Evolutionary conservation across 2,113 vertebrate genomes (phyloP), one percentile per base, ranked within the genome.

Genomic region (Phylloscopus trochilus): DNA sequence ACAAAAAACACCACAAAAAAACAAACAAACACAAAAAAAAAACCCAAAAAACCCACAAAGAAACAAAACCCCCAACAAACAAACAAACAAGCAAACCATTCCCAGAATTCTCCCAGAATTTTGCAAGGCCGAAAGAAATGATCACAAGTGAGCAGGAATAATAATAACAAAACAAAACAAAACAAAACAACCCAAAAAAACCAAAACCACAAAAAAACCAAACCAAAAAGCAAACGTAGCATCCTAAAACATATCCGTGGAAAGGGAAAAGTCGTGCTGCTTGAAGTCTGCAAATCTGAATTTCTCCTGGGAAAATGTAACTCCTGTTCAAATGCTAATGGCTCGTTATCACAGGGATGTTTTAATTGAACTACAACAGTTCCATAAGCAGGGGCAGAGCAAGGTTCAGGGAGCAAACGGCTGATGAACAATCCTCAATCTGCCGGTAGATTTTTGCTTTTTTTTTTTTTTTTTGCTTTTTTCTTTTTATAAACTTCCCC

Each of bases 301-400:
- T 67, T 95, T 64, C 94, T 92, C 72, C 6, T 72, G 88, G 87
- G 95, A 81, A 91, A 90, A 74, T 17, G 7, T 17, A 49, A 41
- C 82, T 94, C 79, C 67, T 70, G 87, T 86, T 96, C 79, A 86
- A 92, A 95, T 82, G 89, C 82, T 89, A 85, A 90, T 95, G 47
- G 68, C 6, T 74, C 70, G 30, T 83, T 89, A 83, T 70, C 72
- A 68, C 73, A 91, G 73, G 85, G 55, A 60, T 83, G 63, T 76
- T 93, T 95, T 77, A 95, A 88, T 96, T 95, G 77, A 81, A 74
- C 79, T 76, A 14, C 64, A 91, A 2, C 26, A n/a, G 67, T 69
- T 30, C 28, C 55, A 7, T 56, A 67, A 56, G 68, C 72, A 77
- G 56, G 67, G 72, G 82, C 75, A 91, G 87, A 83, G 53, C 55